phyloP scores from a whole-genome alignment of 2,113 vertebrate genomes.

The Neolamprologus longior region DNA sequence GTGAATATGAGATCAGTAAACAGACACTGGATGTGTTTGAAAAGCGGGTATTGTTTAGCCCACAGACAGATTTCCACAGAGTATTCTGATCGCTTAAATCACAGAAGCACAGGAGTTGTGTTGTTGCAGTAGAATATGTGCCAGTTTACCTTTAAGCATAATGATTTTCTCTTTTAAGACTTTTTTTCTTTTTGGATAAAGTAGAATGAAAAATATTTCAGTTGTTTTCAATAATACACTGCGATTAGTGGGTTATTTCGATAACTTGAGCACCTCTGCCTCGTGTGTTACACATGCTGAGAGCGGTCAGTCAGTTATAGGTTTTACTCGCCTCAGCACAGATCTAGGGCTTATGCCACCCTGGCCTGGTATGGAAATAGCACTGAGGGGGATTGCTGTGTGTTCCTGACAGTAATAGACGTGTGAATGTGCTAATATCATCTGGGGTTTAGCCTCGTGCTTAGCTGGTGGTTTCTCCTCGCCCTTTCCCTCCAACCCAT shows the following conservation, averaged over 20 bases:
- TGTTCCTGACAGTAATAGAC: constrained; percentile 39
- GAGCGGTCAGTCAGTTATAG: not conserved
- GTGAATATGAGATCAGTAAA: constrained; percentile 43
- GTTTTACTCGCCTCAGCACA: constrained; percentile 7
- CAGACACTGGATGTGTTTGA: constrained; percentile 30
- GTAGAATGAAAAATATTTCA: not conserved
- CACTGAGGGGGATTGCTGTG: constrained; percentile 12
- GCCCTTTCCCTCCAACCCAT: constrained; percentile 56
- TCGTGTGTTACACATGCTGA: constrained; percentile 9
- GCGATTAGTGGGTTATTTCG: not conserved
- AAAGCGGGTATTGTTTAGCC: constrained; percentile 56
- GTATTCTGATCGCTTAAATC: constrained; percentile 29
- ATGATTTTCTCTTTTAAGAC: not conserved
- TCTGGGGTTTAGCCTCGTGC: constrained; percentile 21
- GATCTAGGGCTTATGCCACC: constrained; percentile 22
- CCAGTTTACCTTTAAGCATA: not conserved
- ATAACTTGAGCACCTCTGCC: not conserved
- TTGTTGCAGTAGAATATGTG: not conserved
- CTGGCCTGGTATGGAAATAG: constrained; percentile 19
- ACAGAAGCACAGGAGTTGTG: not conserved
- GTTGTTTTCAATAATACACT: not conserved
- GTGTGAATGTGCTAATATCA: constrained; percentile 46
- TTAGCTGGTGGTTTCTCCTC: constrained; percentile 5
- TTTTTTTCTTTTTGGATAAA: not conserved
- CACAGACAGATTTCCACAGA: constrained; percentile 29